Evolutionary conservation across 2,797 vertebrate species (phyloP).

Genomic region (Netta rufina): DNA sequence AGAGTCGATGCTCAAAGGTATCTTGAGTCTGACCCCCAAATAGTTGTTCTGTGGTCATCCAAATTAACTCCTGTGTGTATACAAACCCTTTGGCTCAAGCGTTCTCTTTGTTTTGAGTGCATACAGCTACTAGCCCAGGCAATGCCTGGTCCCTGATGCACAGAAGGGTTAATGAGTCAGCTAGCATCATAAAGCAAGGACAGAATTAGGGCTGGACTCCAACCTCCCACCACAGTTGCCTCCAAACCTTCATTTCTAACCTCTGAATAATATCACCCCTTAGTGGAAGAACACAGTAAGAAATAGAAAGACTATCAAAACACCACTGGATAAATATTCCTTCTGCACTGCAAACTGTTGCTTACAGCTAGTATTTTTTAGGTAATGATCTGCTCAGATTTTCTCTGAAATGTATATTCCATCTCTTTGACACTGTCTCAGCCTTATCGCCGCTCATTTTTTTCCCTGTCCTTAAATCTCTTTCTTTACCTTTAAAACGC

Average conservation of each 20-base stretch:
- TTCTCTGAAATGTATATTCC: constrained; percentile 51
- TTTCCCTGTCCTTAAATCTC: constrained; percentile 33
- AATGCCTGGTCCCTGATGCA: fast-evolving
- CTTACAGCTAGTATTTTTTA: constrained; percentile 59
- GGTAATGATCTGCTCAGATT: constrained; percentile 64
- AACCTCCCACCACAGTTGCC: not conserved
- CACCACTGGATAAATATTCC: constrained; percentile 47
- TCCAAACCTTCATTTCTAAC: not conserved
- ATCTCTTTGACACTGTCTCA: constrained; percentile 54
- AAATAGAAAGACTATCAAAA: not conserved
- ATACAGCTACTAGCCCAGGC: not conserved
- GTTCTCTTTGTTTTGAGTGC: not conserved
- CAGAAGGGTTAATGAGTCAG: not conserved
- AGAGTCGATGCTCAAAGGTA: not conserved
- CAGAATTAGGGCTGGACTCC: not conserved
- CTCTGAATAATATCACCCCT: not conserved
- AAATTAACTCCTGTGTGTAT: not conserved
- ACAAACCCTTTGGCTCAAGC: not conserved
- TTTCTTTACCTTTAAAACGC: constrained; percentile 28
- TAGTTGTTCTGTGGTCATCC: not conserved
- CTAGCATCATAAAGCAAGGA: fast-evolving
- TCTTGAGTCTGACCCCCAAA: not conserved
- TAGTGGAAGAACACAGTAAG: not conserved
- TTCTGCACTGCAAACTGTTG: constrained; percentile 40
- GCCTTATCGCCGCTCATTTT: constrained; percentile 55